Percentiles rank a stretch among this genome's conserved stretches.
phyloP scores from a whole-genome alignment of 2,888 invertebrate species.

The Diabrotica balteata region DNA sequence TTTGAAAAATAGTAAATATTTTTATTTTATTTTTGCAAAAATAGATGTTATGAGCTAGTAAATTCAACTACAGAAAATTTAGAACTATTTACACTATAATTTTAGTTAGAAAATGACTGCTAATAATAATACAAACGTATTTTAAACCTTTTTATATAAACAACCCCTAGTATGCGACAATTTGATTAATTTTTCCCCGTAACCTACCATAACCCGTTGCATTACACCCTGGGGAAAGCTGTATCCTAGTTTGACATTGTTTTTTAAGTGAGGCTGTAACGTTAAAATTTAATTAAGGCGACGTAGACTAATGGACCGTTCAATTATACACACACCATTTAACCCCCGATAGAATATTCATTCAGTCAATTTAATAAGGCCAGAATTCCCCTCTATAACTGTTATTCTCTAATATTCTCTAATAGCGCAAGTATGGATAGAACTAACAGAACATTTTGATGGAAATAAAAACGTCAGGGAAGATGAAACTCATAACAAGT shows the following conservation, averaged over 20 bases:
- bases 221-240: slow-evolving; percentile 16
- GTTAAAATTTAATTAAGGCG: slow-evolving; percentile 30
- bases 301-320: slow-evolving; percentile 27
- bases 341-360: slow-evolving; percentile 31
- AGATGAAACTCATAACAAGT: too few relatives aligned
- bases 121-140: too few relatives aligned
- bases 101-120: too few relatives aligned
- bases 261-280: slow-evolving; percentile 23
- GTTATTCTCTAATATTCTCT: slow-evolving; percentile 26
- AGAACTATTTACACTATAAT: too few relatives aligned
- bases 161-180: too few relatives aligned
- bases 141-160: too few relatives aligned
- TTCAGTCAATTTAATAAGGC: slow-evolving; percentile 33
- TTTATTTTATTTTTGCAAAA: too few relatives aligned
- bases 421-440: slow-evolving; percentile 13
- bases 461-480: too few relatives aligned
- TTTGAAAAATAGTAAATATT: too few relatives aligned
- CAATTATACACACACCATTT: slow-evolving; percentile 35
- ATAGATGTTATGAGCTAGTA: too few relatives aligned
- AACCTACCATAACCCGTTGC: slow-evolving; percentile 5
- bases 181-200: too few relatives aligned
- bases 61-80: too few relatives aligned
- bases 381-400: slow-evolving; percentile 25
- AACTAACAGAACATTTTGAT: slow-evolving; percentile 8
- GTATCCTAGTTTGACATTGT: slow-evolving; percentile 17